Percentiles rank a stretch among this genome's conserved stretches.
Conservation (phyloP, 2,797 vertebrate species). For the Lepilemur ruficaudatus region DNA sequence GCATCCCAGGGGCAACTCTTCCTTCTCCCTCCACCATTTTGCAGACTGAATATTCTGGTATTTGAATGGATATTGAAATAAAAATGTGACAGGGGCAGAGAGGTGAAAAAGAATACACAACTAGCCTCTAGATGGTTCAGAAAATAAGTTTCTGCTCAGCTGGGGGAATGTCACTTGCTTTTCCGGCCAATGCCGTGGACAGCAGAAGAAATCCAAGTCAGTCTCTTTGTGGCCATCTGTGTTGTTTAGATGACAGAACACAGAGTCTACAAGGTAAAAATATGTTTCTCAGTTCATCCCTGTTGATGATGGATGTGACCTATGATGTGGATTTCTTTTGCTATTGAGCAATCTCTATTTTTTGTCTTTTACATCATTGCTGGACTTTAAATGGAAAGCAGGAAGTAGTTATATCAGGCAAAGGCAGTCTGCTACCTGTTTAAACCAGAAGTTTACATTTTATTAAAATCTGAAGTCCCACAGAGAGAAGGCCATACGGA, state of each 20-base stretch:
- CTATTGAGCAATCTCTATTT: neutral
- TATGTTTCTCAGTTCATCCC: neutral
- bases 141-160: neutral
- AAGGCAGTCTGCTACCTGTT: neutral
- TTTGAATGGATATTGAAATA: slow-evolving; percentile 18
- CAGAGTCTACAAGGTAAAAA: neutral
- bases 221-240: neutral
- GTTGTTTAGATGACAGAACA: neutral
- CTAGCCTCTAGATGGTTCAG: neutral
- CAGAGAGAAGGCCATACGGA: neutral
- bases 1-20: neutral
- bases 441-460: neutral
- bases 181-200: neutral
- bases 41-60: neutral
- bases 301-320: neutral
- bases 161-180: neutral
- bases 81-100: neutral
- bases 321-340: neutral
- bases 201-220: neutral
- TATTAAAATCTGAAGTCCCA: neutral
- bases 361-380: neutral
- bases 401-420: neutral
- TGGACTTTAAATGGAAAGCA: slow-evolving; percentile 6
- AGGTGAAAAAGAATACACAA: neutral
- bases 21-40: neutral